Evolutionary conservation across 2,888 invertebrate species (phyloP), one percentile per base, ranked within the genome.

Genomic region (Copidosoma aretas): DNA sequence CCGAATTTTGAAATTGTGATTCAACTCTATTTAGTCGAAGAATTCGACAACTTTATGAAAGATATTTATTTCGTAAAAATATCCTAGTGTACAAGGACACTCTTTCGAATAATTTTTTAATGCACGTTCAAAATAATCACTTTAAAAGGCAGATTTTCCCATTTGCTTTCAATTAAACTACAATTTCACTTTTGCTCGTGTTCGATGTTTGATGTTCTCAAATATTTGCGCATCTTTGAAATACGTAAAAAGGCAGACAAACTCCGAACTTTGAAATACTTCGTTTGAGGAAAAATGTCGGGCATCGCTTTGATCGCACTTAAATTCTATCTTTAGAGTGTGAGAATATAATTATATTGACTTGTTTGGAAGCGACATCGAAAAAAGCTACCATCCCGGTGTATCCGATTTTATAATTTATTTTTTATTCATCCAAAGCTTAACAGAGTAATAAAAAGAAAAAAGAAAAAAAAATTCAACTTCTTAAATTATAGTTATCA

Each of bases 321-420:
- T 68, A 66, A 68, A 62, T 32, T 22, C 60, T 71, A 68, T 66
- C 64, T 68, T 64, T 68, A 68, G 66, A 71, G 60, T 60, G 56
- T 71, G 64, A 58, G 60, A 56, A 46, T 46, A 46, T 46, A 32
- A 32, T 32, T 32, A 60, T 71, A 71, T 71, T 71, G 71, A 71
- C 71, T 71, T 71, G 60, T 71, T 61, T 46, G 62, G 54, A 71
- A 71, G 71, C 64, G 60, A 71, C 56, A 62, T 43, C 54, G 53
- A 59, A 19, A 59, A 65, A 68, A 56, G 62, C 21, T 21, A 62
- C 32, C 32, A 32, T 32, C 32, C 32, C 32, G 32, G 32, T 32
- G 32, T 32, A 32, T 32, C 32, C 8, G 32, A 3, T 32, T 32
- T 5, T 32, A 5, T 32, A 32, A 32, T 5, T 32, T 32, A 32